A percentile compares a stretch with the other conserved stretches of the same genome.
These are phyloP conservation scores for Micoletzkya japonica DNA, from an alignment of 2,888 invertebrate species.

Conservation along the genomic window DNA sequence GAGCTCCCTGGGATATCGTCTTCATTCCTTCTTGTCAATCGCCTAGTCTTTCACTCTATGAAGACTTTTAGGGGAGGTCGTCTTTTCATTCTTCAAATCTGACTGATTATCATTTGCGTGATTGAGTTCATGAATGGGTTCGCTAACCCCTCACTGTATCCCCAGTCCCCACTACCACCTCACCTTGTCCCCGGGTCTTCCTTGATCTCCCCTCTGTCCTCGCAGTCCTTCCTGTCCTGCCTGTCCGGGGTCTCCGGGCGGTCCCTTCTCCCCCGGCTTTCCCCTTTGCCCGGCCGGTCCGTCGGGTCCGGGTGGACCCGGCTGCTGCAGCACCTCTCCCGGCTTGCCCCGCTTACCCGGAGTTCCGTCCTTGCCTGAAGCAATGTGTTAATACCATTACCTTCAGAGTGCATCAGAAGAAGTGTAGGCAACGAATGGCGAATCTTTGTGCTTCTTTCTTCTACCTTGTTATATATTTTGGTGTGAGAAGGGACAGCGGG, in stretches of 20 bases:
- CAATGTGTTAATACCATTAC: neutral
- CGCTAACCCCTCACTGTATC: neutral
- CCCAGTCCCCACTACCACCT: too few relatives aligned
- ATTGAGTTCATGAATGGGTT: neutral
- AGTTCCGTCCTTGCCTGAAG: conserved; percentile 16
- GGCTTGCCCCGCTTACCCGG: conserved; percentile 19
- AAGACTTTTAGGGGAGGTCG: too few relatives aligned
- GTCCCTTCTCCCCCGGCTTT: conserved; percentile 25
- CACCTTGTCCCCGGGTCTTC: conserved; percentile 20
- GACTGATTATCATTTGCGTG: neutral
- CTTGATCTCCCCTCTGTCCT: conserved; percentile 1
- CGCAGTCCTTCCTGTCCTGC: conserved; percentile 23
- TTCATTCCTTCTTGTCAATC: too few relatives aligned
- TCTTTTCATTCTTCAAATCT: too few relatives aligned
- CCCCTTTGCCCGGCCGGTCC: conserved; percentile 20
- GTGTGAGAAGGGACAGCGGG: neutral
- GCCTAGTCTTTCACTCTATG: too few relatives aligned
- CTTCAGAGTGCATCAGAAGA: too few relatives aligned
- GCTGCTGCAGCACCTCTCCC: conserved; percentile 18
- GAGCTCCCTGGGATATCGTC: neutral
- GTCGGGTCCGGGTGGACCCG: conserved; percentile 25
- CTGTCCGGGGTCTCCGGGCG: conserved; percentile 20
- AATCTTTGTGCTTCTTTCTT: too few relatives aligned
- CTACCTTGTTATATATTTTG: too few relatives aligned
- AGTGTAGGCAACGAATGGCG: too few relatives aligned